These are phyloP conservation scores for Propithecus coquereli DNA, from an alignment of 2,113 vertebrate genomes.

Conservation along the genomic window DNA sequence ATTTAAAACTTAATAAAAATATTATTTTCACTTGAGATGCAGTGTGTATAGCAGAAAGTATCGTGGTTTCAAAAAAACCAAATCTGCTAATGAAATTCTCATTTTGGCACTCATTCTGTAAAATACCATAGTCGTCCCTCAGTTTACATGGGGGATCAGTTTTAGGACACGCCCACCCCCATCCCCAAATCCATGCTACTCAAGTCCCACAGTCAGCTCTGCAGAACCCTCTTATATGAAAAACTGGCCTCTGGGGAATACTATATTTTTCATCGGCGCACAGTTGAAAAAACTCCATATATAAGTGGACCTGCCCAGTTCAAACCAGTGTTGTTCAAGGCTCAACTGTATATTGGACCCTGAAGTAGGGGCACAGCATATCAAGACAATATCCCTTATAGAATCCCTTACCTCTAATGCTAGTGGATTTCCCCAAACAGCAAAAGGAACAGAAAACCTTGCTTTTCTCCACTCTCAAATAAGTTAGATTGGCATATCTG, in stretches of 20 bases:
- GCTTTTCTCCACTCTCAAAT: not conserved
- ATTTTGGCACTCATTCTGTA: not conserved
- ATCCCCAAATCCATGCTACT: too few species aligned
- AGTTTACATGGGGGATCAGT: too few species aligned
- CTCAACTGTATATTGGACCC: not conserved
- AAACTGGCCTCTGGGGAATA: too few species aligned
- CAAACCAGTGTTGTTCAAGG: too few species aligned
- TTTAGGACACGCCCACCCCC: too few species aligned
- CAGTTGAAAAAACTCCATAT: too few species aligned
- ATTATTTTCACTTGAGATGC: constrained; percentile 23
- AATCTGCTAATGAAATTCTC: constrained; percentile 1
- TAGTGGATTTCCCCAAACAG: not conserved
- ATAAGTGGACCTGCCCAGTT: too few species aligned
- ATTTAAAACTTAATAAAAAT: constrained; percentile 19
- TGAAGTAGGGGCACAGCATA: not conserved
- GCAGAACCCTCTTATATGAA: too few species aligned
- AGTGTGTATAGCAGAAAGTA: not conserved
- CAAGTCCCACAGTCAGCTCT: too few species aligned
- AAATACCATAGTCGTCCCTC: not conserved
- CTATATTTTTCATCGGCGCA: too few species aligned
- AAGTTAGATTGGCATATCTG: not conserved
- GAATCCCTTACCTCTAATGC: not conserved
- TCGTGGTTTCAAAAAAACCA: not conserved
- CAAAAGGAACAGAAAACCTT: not conserved
- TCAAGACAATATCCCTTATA: not conserved